Evolutionary conservation across 2,888 invertebrate species (phyloP), one percentile per base, ranked within the genome.

Genomic region (Rhabditoides inermis): DNA sequence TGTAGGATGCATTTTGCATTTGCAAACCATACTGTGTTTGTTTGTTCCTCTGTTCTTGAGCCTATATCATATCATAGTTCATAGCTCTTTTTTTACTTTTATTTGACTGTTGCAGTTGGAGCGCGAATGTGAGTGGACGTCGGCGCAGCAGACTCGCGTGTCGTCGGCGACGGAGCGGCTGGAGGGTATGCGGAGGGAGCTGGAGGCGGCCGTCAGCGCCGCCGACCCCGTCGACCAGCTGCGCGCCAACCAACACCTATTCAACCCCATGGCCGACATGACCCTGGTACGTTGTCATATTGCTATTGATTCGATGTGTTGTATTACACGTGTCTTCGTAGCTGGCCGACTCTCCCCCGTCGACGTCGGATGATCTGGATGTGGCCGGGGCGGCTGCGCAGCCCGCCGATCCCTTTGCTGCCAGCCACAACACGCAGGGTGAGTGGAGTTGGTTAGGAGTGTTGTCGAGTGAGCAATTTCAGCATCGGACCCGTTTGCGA

Each of bases 401-500:
- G 15, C 15, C 18, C 18, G 22, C 18, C 7, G 40, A 39, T 39
- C 40, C 40, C 15, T 39, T 39, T 39, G 40, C 15, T 12, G 32
- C 32, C 32, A 15, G 32, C n/a, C n/a, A n/a, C n/a, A n/a, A n/a
- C n/a, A n/a, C n/a, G n/a, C n/a, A n/a, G n/a, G n/a, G n/a, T n/a
- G n/a, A n/a, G n/a, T n/a, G n/a, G n/a, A n/a, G n/a, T n/a, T n/a
- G n/a, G n/a, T n/a, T n/a, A n/a, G n/a, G n/a, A n/a, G n/a, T n/a
- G n/a, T n/a, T n/a, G n/a, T n/a, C n/a, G n/a, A n/a, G n/a, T n/a
- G n/a, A n/a, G n/a, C n/a, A n/a, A n/a, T n/a, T n/a, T n/a, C n/a
- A n/a, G n/a, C n/a, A n/a, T n/a, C n/a, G n/a, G 63, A 63, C 45
- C 63, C 63, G 27, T 63, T 63, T 37, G 60, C 63, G n/a, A 58